A percentile compares a stretch with the other conserved stretches of the same genome.
These are phyloP conservation scores for Deroptyus accipitrinus DNA, from an alignment of 2,113 vertebrate genomes.

Conservation along the genomic window DNA sequence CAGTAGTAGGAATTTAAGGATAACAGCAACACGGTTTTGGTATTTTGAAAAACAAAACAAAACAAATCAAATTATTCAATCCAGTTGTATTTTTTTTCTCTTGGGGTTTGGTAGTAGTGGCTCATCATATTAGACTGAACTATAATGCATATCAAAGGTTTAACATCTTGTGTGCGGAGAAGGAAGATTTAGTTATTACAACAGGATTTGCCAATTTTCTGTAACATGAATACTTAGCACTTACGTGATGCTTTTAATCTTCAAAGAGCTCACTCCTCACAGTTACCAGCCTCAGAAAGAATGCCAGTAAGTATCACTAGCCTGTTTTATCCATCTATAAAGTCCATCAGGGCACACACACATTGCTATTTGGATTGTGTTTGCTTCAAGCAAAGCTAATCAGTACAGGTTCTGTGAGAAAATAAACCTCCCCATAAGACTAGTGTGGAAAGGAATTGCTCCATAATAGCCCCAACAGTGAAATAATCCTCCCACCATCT, in stretches of 20 bases:
- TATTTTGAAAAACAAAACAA: not conserved
- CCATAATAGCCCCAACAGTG: not conserved
- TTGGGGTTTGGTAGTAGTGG: not conserved
- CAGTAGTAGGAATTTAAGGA: not conserved
- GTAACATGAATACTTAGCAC: not conserved
- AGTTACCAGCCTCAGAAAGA: constrained; percentile 1
- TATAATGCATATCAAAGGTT: not conserved
- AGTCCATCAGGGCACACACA: not conserved
- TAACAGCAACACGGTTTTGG: not conserved
- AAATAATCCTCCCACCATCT: not conserved
- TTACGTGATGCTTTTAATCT: constrained; percentile 44
- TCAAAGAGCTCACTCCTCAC: constrained; percentile 46
- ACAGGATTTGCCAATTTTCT: constrained; percentile 45
- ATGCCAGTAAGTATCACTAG: constrained; percentile 48
- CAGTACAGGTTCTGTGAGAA: not conserved
- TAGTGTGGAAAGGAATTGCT: not conserved
- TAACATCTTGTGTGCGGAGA: not conserved
- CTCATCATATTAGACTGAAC: not conserved
- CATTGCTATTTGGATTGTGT: not conserved
- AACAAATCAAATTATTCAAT: not conserved
- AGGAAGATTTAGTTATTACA: constrained; percentile 23
- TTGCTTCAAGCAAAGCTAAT: constrained; percentile 21
- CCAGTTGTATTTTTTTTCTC: not conserved
- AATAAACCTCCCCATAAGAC: not conserved
- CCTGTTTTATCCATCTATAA: constrained; percentile 14